Evolutionary conservation across 2,888 invertebrate species (phyloP).

Genomic region (Dyspetes luteomarginatus): DNA sequence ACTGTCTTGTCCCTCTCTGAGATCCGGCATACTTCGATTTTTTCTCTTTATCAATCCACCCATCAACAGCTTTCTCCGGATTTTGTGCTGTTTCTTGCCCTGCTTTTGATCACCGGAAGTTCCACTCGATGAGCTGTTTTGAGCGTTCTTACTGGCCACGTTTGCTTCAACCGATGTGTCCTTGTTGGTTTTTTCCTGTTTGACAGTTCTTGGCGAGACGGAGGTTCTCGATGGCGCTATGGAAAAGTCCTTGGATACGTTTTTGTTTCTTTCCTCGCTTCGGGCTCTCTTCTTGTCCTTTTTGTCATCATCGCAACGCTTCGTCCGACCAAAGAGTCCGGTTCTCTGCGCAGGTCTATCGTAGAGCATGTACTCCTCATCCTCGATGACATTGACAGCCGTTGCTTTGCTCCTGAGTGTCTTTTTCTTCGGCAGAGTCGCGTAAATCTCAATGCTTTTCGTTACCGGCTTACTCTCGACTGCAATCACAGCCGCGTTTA

Average conservation of each 20-base stretch:
- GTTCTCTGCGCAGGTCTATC: conserved; percentile 89
- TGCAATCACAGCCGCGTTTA: conserved; percentile 75
- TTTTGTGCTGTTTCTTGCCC: conserved; percentile 95
- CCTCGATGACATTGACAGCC: conserved; percentile 88
- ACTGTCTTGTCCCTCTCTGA: conserved; percentile 91
- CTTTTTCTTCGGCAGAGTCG: conserved; percentile 95
- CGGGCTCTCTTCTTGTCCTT: conserved; percentile 90
- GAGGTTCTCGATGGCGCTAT: conserved; percentile 85
- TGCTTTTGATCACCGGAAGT: conserved; percentile 86
- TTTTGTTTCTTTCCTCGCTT: conserved; percentile 93
- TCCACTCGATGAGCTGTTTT: conserved; percentile 80
- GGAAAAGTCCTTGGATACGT: conserved; percentile 88
- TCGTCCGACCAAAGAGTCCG: conserved; percentile 88
- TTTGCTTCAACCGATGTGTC: conserved; percentile 84
- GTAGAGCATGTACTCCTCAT: conserved; percentile 87
- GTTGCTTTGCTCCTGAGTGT: conserved; percentile 86
- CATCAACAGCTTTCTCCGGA: conserved; percentile 93
- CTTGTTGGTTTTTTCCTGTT: conserved; percentile 74
- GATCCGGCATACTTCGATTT: conserved; percentile 96
- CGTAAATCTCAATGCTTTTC: conserved; percentile 94
- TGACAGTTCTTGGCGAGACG: conserved; percentile 80
- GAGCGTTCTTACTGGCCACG: conserved; percentile 84
- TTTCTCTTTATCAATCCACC: conserved; percentile 94
- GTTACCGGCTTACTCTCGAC: conserved; percentile 81
- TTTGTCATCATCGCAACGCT: conserved; percentile 88